Evolutionary conservation across 2,113 vertebrate species (phyloP).

Genomic region (Ciconia maguari): DNA sequence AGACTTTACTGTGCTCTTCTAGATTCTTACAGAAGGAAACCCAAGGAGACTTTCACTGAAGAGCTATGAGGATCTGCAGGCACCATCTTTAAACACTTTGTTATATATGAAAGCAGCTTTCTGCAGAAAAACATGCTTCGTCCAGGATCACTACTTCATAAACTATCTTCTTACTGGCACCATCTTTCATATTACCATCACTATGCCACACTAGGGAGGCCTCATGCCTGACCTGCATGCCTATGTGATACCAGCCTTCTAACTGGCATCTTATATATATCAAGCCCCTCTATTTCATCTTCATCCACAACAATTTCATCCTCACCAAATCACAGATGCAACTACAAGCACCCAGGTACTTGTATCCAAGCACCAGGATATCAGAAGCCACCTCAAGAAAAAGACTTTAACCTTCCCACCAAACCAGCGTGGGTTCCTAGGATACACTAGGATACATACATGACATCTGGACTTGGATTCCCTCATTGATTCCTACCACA

Average conservation of each 20-base stretch:
- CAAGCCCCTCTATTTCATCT: not conserved
- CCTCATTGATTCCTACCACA: constrained; percentile 14
- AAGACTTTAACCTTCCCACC: not conserved
- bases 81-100: not conserved
- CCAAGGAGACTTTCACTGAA: not conserved
- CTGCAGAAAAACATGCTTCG: not conserved
- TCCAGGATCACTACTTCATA: not conserved
- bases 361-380: not conserved
- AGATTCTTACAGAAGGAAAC: not conserved
- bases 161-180: not conserved
- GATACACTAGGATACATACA: not conserved
- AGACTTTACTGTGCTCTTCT: not conserved
- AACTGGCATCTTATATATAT: not conserved
- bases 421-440: not conserved
- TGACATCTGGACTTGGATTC: not conserved
- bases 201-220: not conserved
- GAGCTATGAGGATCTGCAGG: not conserved
- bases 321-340: not conserved
- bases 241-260: not conserved
- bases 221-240: not conserved
- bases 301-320: not conserved
- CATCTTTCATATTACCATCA: not conserved
- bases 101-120: not conserved
- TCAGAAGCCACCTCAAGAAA: not conserved
- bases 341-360: not conserved